phyloP scores from a whole-genome alignment of 2,113 vertebrate species.

The Pantherophis guttatus region DNA sequence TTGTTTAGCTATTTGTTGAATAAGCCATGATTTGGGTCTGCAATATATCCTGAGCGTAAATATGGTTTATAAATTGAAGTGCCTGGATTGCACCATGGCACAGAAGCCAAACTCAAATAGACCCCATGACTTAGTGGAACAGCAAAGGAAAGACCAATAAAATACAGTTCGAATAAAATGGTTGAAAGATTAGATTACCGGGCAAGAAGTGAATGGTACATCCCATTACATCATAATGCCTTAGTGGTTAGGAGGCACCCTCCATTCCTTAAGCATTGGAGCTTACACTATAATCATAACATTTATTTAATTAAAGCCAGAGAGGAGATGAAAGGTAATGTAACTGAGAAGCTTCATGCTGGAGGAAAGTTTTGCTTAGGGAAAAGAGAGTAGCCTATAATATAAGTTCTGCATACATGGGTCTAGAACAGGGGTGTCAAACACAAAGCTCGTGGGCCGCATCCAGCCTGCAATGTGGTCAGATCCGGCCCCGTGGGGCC shows the following conservation, averaged over 20 bases:
- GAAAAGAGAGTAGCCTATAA: background rate
- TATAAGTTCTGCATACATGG: background rate
- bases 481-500: too few species aligned
- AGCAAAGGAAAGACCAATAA: background rate
- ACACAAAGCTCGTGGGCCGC: too few species aligned
- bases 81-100: background rate
- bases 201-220: background rate
- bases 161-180: background rate
- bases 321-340: background rate
- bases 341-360: background rate
- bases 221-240: background rate
- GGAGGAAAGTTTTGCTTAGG: background rate
- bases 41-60: background rate
- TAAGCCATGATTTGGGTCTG: background rate
- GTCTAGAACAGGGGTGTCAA: too few species aligned
- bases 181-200: background rate
- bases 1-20: background rate
- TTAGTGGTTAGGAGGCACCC: background rate
- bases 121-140: background rate
- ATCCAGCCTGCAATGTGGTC: too few species aligned
- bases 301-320: background rate
- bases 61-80: background rate
- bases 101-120: background rate
- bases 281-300: background rate
- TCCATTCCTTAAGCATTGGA: background rate